Conservation (phyloP, 2,113 vertebrate species). For the Philantomba maxwellii region DNA sequence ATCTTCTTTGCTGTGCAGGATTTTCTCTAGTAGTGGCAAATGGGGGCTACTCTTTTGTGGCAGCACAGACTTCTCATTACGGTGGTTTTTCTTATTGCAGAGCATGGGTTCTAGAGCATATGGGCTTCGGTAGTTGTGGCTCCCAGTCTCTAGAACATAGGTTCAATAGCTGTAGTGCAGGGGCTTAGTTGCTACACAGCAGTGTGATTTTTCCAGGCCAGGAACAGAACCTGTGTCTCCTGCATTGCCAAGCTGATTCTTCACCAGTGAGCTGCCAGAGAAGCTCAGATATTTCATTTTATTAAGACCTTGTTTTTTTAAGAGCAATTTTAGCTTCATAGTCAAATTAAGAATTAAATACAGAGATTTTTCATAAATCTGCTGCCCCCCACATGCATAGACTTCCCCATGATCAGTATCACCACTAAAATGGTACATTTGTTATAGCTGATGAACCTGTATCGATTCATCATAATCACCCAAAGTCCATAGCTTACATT, state of each 20-base stretch:
- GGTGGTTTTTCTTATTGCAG: background rate
- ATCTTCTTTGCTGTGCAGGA: background rate
- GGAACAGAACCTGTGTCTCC: background rate
- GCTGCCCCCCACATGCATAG: background rate
- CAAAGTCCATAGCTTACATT: background rate
- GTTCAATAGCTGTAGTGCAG: background rate
- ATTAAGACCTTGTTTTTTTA: background rate
- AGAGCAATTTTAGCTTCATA: background rate
- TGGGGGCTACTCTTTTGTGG: background rate
- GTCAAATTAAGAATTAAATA: background rate
- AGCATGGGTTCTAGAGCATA: background rate
- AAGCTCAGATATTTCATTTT: background rate
- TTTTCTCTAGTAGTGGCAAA: background rate
- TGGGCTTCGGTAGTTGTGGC: background rate
- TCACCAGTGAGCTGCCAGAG: background rate
- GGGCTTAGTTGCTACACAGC: background rate
- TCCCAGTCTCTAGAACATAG: background rate
- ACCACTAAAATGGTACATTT: background rate
- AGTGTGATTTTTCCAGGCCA: background rate
- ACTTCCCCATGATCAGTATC: background rate
- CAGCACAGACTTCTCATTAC: accelerated
- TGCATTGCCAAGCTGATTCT: background rate
- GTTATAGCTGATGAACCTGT: background rate
- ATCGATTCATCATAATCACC: background rate
- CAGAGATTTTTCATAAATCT: background rate